phyloP scores from a whole-genome alignment of 1,140 invertebrate genomes.

The Melitaea cinxia region DNA sequence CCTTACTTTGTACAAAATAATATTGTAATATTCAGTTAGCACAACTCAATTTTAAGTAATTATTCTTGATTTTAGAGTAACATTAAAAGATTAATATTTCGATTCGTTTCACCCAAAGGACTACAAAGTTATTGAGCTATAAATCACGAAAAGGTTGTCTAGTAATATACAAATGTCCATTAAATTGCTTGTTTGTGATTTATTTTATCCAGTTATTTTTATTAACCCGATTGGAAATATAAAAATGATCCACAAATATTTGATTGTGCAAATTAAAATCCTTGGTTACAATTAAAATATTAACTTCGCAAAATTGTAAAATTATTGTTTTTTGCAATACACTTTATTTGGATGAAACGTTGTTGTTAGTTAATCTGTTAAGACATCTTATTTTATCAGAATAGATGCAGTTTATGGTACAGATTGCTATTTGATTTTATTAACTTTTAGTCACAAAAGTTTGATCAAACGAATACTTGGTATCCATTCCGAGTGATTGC shows the following conservation, averaged over 20 bases:
- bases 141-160: constrained; percentile 32
- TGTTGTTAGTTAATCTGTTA: too few relatives aligned
- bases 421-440: too few relatives aligned
- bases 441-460: too few relatives aligned
- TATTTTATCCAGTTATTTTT: constrained; percentile 26
- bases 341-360: too few relatives aligned
- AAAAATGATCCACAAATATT: constrained; percentile 24
- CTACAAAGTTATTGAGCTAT: constrained; percentile 25
- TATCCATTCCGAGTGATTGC: too few relatives aligned
- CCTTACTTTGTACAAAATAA: constrained; percentile 21
- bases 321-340: not conserved
- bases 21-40: constrained; percentile 18
- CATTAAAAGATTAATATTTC: not conserved
- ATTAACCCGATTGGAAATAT: constrained; percentile 27
- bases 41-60: constrained; percentile 17
- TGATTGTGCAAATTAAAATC: not conserved
- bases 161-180: constrained; percentile 33
- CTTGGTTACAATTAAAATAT: not conserved
- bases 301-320: not conserved
- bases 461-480: too few relatives aligned
- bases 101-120: constrained; percentile 13
- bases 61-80: constrained; percentile 1
- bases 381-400: too few relatives aligned
- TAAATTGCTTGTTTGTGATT: constrained; percentile 27
- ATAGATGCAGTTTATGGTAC: too few relatives aligned